phyloP scores from a whole-genome alignment of 2,113 vertebrate genomes.

The Peromyscus maniculatus region DNA sequence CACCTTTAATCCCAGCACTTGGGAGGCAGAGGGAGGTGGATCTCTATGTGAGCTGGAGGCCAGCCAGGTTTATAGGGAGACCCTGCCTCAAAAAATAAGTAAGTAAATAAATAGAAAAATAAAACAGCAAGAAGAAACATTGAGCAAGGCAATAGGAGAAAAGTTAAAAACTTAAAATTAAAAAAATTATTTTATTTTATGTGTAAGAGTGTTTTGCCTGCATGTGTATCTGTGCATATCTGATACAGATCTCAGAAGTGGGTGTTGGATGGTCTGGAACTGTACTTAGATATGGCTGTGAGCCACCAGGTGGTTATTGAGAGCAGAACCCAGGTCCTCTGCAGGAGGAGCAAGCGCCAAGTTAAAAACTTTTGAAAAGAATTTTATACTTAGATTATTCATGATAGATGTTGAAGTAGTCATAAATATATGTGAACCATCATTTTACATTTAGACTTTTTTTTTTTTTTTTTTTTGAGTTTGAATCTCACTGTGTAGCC shows the following conservation, averaged over 20 bases:
- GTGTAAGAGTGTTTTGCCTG: not conserved
- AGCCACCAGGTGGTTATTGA: not conserved
- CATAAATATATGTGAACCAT: not conserved
- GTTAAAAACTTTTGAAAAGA: not conserved
- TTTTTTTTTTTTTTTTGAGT: not conserved
- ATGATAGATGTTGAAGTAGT: not conserved
- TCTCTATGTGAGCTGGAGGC: not conserved
- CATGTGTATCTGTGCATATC: not conserved
- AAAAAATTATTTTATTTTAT: not conserved
- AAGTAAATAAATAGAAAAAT: not conserved
- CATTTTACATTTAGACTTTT: not conserved
- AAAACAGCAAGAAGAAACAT: not conserved
- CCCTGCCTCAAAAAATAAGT: not conserved
- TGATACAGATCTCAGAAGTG: not conserved
- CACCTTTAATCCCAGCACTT: not conserved
- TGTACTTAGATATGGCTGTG: not conserved
- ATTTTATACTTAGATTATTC: not conserved
- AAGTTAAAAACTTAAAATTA: not conserved
- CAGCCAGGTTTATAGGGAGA: not conserved
- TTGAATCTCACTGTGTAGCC: not conserved
- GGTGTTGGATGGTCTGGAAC: not conserved
- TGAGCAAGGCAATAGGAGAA: not conserved
- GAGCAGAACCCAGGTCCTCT: not conserved
- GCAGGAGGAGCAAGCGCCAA: not conserved
- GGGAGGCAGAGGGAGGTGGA: not conserved